Base-by-base conservation (phyloP, 2,888 invertebrate species). In the Ormyrus labotus region DNA sequence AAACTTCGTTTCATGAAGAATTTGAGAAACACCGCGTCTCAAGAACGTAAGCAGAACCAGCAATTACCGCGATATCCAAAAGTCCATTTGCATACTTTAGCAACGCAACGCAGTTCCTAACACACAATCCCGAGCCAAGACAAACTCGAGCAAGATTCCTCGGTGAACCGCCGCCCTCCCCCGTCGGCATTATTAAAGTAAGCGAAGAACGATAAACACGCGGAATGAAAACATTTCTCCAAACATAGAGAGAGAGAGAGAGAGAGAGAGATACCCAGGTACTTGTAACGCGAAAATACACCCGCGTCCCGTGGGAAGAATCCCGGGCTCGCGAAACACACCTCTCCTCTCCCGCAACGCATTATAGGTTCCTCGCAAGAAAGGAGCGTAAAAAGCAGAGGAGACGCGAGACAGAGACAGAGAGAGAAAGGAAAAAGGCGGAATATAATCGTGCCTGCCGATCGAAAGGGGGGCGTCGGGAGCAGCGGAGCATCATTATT, bases 401-500 rank as follows among this genome's bases (percentile, higher is more conserved):
- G 9, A 10, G 10, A 48, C 13, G 48, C 55, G 13, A 73, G 65
- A 70, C 11, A 51, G 53, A 53, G 50, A 57, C 10, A 5, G 70
- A 63, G 50, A 76, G 69, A 47, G 34, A 51, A 5, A 58, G 47
- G 45, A 64, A 10, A 57, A 34, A 48, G 9, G 34, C 48, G 50
- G 55, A 48, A 4, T 48, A 11, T 53, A 6, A 68, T 55, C 48
- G 50, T 13, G 50, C n/a, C 64, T 4, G 7, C 13, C 67, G 58
- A 67, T 67, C 75, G 75, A 67, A 74, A 55, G 65, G 8, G 50
- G 13, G 74, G 51, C 75, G 68, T 61, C 55, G 70, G 76, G 11
- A 68, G 61, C 79, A 63, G 34, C 79, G 63, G 51, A 58, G 80
- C 71, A 8, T 75, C 64, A 63, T 67, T 75, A 78, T 78, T 81